A percentile compares a stretch with the other conserved stretches of the same genome.
Conservation (phyloP, 2,888 invertebrate genomes). For the Scaptomyza tumidula region DNA sequence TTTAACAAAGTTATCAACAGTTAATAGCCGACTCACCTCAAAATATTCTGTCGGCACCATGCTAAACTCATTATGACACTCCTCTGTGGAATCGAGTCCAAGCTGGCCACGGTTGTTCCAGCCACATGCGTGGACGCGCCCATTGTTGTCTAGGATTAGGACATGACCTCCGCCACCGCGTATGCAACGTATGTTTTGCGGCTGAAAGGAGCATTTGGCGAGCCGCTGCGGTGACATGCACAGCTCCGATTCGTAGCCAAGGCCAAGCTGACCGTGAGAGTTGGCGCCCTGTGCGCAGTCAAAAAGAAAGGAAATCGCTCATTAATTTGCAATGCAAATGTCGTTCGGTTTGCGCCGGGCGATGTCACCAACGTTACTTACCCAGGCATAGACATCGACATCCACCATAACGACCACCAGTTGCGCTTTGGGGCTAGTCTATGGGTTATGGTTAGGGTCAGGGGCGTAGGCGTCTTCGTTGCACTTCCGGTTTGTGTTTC, state of each 20-base stretch:
- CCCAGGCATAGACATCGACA: constrained; percentile 70
- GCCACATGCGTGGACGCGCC: constrained; percentile 91
- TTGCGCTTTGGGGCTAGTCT: constrained; percentile 45
- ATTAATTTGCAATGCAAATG: constrained; percentile 80
- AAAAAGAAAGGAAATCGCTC: constrained; percentile 68
- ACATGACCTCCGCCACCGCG: constrained; percentile 92
- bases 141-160: constrained; percentile 88
- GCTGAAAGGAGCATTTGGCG: constrained; percentile 74
- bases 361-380: constrained; percentile 39
- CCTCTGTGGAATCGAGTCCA: constrained; percentile 84
- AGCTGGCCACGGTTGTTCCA: constrained; percentile 91
- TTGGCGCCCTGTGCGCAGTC: constrained; percentile 89
- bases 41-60: constrained; percentile 86
- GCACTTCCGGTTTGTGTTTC: constrained; percentile 76
- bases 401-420: constrained; percentile 58
- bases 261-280: constrained; percentile 92
- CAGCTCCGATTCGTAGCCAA: constrained; percentile 89
- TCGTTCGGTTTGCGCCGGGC: not conserved
- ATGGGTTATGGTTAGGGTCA: constrained; percentile 2
- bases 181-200: constrained; percentile 87
- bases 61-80: constrained; percentile 82
- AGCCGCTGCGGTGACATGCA: constrained; percentile 86
- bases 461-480: constrained; percentile 37
- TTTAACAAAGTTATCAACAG: not conserved
- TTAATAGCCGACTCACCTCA: constrained; percentile 50